A percentile compares a stretch with the other conserved stretches of the same genome.
phyloP scores from a whole-genome alignment of 1,140 invertebrate genomes.

The Temnothorax nylanderi region DNA sequence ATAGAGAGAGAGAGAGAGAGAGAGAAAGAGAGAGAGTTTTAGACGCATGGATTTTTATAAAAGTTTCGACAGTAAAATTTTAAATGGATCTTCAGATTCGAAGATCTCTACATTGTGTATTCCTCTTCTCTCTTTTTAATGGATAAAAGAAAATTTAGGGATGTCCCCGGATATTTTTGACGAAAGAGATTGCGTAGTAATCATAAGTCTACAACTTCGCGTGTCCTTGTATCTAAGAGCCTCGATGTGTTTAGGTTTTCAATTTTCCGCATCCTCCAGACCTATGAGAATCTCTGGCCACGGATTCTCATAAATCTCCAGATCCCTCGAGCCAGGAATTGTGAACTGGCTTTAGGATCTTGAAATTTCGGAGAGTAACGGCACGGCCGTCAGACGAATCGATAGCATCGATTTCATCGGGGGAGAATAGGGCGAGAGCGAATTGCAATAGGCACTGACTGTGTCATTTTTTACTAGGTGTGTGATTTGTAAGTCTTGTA shows the following conservation, averaged over 20 bases:
- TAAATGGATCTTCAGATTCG: background rate
- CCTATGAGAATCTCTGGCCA: background rate
- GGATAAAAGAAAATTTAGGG: background rate
- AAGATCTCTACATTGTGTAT: background rate
- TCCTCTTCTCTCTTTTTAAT: background rate
- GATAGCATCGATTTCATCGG: slow-evolving; percentile 7
- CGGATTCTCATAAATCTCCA: slow-evolving; percentile 26
- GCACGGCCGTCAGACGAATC: background rate
- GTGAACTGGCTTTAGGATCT: slow-evolving; percentile 49
- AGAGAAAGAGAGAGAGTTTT: background rate
- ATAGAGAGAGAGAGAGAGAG: background rate
- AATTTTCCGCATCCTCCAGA: slow-evolving; percentile 4
- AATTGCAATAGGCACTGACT: slow-evolving; percentile 76
- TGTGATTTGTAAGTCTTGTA: slow-evolving; percentile 84
- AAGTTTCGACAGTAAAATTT: background rate
- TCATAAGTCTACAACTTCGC: slow-evolving; percentile 11
- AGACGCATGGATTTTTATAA: background rate
- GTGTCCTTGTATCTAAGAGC: slow-evolving; percentile 8
- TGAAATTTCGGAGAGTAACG: slow-evolving; percentile 10
- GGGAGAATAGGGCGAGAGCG: slow-evolving; percentile 53
- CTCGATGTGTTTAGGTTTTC: slow-evolving; percentile 7
- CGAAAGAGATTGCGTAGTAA: background rate
- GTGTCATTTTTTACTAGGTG: slow-evolving; percentile 79
- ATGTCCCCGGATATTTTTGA: background rate
- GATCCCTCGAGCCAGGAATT: slow-evolving; percentile 36